Evolutionary conservation across 2,888 invertebrate genomes (phyloP).

Genomic region (Hirtodrosophila duncani): DNA sequence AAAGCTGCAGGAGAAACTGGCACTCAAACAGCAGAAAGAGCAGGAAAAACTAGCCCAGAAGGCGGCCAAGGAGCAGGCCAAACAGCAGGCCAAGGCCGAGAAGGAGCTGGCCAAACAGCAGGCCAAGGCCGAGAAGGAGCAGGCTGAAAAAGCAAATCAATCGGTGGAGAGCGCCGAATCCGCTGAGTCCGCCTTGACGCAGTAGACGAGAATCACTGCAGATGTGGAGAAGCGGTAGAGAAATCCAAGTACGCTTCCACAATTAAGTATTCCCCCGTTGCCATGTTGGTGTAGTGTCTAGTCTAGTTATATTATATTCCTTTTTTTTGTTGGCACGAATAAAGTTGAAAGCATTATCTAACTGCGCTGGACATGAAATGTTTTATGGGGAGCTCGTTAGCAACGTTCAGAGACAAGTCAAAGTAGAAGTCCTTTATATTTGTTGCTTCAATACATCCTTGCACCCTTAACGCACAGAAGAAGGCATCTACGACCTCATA

Average conservation of each 20-base stretch:
- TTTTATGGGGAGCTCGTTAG: no score
- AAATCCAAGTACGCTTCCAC: no score
- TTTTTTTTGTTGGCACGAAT: conserved; percentile 41
- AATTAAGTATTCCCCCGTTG: no score
- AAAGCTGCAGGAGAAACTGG: conserved; percentile 55
- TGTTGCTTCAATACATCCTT: no score
- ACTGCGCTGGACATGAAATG: no score
- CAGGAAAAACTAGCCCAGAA: conserved; percentile 62
- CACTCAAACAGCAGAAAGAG: conserved; percentile 59
- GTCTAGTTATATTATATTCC: conserved; percentile 24
- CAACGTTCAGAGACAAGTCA: no score
- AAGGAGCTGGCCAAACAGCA: conserved; percentile 30
- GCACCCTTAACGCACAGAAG: no score
- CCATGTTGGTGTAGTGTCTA: conserved; percentile 56
- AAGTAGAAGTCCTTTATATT: conserved; percentile 37
- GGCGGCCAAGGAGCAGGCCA: conserved; percentile 58
- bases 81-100: conserved; percentile 49
- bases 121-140: conserved; percentile 24
- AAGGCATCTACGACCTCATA: no score
- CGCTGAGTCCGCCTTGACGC: conserved; percentile 1
- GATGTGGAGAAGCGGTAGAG: no score
- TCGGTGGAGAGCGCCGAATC: conserved; percentile 41
- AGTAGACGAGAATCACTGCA: no score
- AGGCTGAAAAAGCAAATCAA: no score
- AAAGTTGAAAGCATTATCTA: conserved; percentile 46